Conservation (phyloP, 1,140 invertebrate species). For the Drosophila saltans region DNA sequence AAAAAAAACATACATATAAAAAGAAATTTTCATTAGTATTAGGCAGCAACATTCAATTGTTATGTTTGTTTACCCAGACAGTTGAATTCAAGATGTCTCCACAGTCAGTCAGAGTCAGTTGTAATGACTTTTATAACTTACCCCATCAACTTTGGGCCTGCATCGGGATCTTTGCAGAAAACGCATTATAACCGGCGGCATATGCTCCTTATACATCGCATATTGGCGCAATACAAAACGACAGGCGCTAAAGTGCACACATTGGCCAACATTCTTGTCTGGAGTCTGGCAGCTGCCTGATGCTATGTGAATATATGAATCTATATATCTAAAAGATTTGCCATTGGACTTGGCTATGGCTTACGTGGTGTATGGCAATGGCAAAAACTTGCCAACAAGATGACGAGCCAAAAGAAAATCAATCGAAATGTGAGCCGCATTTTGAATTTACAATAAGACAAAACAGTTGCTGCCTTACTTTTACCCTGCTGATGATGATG, state of each 20-base stretch:
- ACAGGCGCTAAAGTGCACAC: slow-evolving; percentile 70
- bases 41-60: slow-evolving; percentile 47
- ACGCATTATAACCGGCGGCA: slow-evolving; percentile 71
- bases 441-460: slow-evolving; percentile 68
- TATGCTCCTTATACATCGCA: slow-evolving; percentile 74
- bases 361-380: slow-evolving; percentile 75
- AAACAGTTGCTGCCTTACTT: slow-evolving; percentile 30
- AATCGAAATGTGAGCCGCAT: slow-evolving; percentile 69
- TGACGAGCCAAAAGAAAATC: slow-evolving; percentile 66
- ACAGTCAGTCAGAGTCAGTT: background rate
- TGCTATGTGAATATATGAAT: slow-evolving; percentile 8
- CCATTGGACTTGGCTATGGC: slow-evolving; percentile 31
- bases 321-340: slow-evolving; percentile 41
- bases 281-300: slow-evolving; percentile 67
- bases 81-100: slow-evolving; percentile 22
- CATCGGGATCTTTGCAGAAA: slow-evolving; percentile 69
- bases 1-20: background rate
- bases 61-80: slow-evolving; percentile 62
- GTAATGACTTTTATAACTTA: slow-evolving; percentile 57
- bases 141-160: slow-evolving; percentile 66
- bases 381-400: slow-evolving; percentile 59
- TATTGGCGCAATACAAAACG: slow-evolving; percentile 69
- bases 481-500: slow-evolving; percentile 38
- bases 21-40: slow-evolving; percentile 69
- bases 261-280: slow-evolving; percentile 60